Evolutionary conservation across 1,140 invertebrate species (phyloP).

Genomic region (Ceratina calcarata): DNA sequence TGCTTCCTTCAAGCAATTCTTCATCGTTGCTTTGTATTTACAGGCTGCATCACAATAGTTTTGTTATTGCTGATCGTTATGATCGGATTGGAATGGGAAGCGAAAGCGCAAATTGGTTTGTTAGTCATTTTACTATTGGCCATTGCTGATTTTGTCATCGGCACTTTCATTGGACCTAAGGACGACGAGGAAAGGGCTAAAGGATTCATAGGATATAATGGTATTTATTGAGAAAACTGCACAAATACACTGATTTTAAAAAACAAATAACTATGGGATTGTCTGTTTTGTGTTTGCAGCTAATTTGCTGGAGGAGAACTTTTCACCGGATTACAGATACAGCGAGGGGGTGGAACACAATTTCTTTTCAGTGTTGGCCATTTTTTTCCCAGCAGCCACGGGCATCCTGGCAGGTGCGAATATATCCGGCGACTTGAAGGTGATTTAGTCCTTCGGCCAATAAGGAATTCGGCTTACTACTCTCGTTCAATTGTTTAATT

Average conservation of each 20-base stretch:
- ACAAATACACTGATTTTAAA: too few relatives aligned
- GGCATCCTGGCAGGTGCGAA: slow-evolving; percentile 96
- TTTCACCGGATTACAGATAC: slow-evolving; percentile 87
- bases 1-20: neutral
- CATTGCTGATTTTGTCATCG: slow-evolving; percentile 94
- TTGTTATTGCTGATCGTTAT: slow-evolving; percentile 90
- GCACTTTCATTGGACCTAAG: slow-evolving; percentile 91
- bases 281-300: too few relatives aligned
- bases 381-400: slow-evolving; percentile 98
- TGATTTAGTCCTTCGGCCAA: slow-evolving; percentile 73
- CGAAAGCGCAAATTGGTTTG: slow-evolving; percentile 94
- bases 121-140: slow-evolving; percentile 93
- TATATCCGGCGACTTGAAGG: slow-evolving; percentile 96
- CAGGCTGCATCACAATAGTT: slow-evolving; percentile 89
- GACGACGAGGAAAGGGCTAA: slow-evolving; percentile 85
- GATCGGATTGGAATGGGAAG: slow-evolving; percentile 95
- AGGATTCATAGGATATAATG: slow-evolving; percentile 94
- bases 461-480: slow-evolving; percentile 21
- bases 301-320: slow-evolving; percentile 87
- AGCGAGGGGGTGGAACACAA: slow-evolving; percentile 86
- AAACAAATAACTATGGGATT: too few relatives aligned
- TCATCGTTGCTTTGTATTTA: slow-evolving; percentile 66
- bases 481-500: neutral
- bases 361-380: slow-evolving; percentile 97
- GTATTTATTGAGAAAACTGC: slow-evolving; percentile 80